Conservation (phyloP, 2,113 vertebrate species). For the Aleadryas rufinucha region DNA sequence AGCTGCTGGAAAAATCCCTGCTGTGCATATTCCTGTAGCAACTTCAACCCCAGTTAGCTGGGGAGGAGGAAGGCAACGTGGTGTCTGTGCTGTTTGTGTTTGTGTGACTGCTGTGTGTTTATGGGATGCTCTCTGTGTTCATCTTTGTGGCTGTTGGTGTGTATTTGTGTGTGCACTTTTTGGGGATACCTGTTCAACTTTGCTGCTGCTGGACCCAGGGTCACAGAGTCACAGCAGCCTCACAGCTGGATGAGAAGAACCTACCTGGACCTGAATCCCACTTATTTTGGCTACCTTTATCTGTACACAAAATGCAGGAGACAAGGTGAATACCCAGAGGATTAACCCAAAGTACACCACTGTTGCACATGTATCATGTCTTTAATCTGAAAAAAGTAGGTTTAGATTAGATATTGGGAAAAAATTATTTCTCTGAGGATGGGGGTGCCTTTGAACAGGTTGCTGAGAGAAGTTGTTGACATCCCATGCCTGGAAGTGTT, state of each 20-base stretch:
- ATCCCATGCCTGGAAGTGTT: background rate
- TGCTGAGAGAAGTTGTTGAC: background rate
- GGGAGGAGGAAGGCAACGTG: background rate
- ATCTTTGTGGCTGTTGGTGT: too few species aligned
- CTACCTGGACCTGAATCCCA: background rate
- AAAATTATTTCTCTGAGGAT: background rate
- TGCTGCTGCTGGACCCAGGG: background rate
- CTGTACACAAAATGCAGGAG: background rate
- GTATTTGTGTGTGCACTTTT: background rate
- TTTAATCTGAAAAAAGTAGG: background rate
- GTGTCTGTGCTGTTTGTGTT: background rate
- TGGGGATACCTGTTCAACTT: background rate
- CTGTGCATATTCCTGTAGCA: background rate
- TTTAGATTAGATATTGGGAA: background rate
- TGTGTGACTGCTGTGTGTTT: background rate
- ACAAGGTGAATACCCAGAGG: background rate
- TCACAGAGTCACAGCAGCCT: background rate
- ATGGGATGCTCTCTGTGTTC: background rate
- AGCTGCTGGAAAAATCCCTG: background rate
- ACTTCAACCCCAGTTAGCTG: background rate
- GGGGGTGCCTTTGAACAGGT: background rate
- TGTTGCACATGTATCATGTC: rapidly evolving
- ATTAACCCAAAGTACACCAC: background rate
- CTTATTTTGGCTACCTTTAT: background rate
- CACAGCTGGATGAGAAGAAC: background rate